Conservation (phyloP, 2,797 vertebrate genomes). For the Halcyon badia region DNA sequence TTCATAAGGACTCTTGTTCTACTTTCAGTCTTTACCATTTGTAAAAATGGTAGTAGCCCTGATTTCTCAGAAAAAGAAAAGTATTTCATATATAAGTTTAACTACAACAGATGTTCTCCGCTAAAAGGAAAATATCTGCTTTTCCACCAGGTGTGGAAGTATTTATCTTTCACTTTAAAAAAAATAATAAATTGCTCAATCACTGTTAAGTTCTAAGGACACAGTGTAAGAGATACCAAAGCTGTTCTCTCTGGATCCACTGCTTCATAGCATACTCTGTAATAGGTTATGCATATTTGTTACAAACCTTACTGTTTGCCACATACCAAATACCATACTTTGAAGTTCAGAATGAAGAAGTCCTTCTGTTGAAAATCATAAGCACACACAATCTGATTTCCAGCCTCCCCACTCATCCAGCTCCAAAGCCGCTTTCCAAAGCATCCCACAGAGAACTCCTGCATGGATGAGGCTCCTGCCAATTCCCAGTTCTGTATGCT, state of each 20-base stretch:
- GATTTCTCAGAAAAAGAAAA: not conserved
- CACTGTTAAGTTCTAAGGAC: not conserved
- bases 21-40: not conserved
- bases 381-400: constrained; percentile 22
- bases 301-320: not conserved
- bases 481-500: constrained; percentile 10
- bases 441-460: not conserved
- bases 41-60: not conserved
- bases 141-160: constrained; percentile 28
- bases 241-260: not conserved
- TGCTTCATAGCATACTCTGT: not conserved
- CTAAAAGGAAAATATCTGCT: constrained; percentile 39
- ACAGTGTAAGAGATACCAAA: not conserved
- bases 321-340: not conserved
- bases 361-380: not conserved
- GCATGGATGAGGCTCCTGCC: constrained; percentile 6
- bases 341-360: not conserved
- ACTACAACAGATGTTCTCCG: constrained; percentile 44
- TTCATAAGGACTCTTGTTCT: not conserved
- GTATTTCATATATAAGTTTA: not conserved
- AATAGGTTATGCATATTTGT: not conserved
- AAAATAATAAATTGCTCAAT: not conserved
- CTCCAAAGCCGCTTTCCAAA: not conserved
- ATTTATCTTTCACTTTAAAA: constrained; percentile 11
- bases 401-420: not conserved